These are phyloP conservation scores for Chromobotia macracanthus DNA, from an alignment of 2,797 vertebrate genomes.

Conservation along the genomic window DNA sequence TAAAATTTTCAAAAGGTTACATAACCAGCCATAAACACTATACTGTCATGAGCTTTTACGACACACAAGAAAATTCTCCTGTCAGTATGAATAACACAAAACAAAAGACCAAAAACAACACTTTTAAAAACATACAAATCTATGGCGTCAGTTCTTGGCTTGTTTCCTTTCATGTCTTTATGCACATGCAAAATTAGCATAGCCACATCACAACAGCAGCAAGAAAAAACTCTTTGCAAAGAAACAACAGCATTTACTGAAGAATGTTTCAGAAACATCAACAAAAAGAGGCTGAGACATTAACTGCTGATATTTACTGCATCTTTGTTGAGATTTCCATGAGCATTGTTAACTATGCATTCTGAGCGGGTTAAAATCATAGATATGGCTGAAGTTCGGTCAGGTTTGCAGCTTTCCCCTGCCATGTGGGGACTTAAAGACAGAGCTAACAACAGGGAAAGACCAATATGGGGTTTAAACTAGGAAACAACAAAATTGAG, in stretches of 20 bases:
- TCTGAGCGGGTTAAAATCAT: constrained; percentile 21
- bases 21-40: constrained; percentile 14
- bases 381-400: constrained; percentile 39
- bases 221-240: constrained; percentile 15
- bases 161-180: constrained; percentile 7
- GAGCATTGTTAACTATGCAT: constrained; percentile 33
- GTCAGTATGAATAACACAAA: neutral
- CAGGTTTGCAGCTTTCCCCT: constrained; percentile 39
- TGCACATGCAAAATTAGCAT: neutral
- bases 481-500: constrained; percentile 23
- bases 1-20: neutral
- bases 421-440: constrained; percentile 13
- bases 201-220: constrained; percentile 25
- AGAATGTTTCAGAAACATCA: constrained; percentile 32
- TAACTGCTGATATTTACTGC: constrained; percentile 20
- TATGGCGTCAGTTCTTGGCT: neutral
- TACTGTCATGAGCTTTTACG: neutral
- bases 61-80: constrained; percentile 8
- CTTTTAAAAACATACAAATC: constrained; percentile 20
- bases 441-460: constrained; percentile 19
- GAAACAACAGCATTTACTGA: constrained; percentile 26
- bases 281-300: constrained; percentile 1
- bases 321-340: neutral
- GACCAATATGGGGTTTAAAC: constrained; percentile 43
- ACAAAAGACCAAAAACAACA: constrained; percentile 19